Evolutionary conservation across 2,113 vertebrate species (phyloP), one percentile per base, ranked within the genome.

Genomic region (Myotis yumanensis): DNA sequence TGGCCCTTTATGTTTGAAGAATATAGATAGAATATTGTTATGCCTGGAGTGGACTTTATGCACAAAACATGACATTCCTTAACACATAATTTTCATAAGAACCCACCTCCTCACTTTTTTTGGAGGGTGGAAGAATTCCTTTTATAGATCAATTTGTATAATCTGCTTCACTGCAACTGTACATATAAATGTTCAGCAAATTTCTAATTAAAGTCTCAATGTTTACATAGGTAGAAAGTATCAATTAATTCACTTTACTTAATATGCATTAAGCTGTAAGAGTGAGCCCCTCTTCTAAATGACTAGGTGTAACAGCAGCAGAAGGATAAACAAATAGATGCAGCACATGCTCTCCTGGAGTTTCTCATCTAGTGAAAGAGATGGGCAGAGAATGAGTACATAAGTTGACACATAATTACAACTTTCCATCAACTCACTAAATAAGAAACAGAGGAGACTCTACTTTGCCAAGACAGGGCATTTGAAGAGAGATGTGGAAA

Each of bases 1-100:
- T 90, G 95, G 77, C 72, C 48, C 62, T 90, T 96, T 96, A 83
- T 48, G 93, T 97, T 84, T 93, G 35, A 97, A 92, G 72, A 77
- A 54, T 66, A 54, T 66, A 95, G 51, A 51, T 80, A 46, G 22
- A 90, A 88, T 89, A 79, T 81, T 95, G 11, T 88, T 88, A 72
- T 72, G 64, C 57, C 54, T 80, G 20, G 11, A 83, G 68, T 64
- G 93, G 68, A 5, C 75, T 82, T 90, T 87, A 40, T 82, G 43
- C 64, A 95, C 12, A 85, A 94, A 92, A 73, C 37, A 64, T 83
- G 37, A 32, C 37, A 30, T 95, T 91, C n/a, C 86, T 88, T 51
- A 90, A 57, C 51, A 85, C 12, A 84, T 46, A 82, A 89, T 40
- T 93, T 81, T 76, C 72, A 73, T 51, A 86, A 92, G 66, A 89